Evolutionary conservation across 1,140 invertebrate species (phyloP).

Genomic region (Drosophila miranda): DNA sequence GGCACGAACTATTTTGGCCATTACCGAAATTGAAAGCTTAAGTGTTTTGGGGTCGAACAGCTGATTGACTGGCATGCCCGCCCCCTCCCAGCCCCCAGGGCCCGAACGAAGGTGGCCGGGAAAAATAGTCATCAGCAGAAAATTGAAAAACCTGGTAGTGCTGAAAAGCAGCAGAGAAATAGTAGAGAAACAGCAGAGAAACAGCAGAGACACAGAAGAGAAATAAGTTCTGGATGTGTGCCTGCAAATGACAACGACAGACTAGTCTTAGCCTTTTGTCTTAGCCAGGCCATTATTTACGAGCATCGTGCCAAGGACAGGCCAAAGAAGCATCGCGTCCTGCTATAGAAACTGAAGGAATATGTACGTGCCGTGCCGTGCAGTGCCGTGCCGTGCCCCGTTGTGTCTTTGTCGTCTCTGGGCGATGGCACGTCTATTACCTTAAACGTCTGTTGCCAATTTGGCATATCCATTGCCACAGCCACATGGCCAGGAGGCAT

Average conservation of each 20-base stretch:
- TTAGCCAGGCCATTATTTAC: slow-evolving; percentile 68
- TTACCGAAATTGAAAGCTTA: slow-evolving; percentile 35
- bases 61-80: slow-evolving; percentile 49
- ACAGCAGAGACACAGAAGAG: slow-evolving; percentile 16
- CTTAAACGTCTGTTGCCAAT: slow-evolving; percentile 55
- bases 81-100: not conserved
- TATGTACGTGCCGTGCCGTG: slow-evolving; percentile 42
- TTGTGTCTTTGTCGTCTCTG: slow-evolving; percentile 9
- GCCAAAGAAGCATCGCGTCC: slow-evolving; percentile 51
- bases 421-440: slow-evolving; percentile 37
- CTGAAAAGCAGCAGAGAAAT: slow-evolving; percentile 12
- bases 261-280: slow-evolving; percentile 46
- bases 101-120: slow-evolving; percentile 33
- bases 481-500: slow-evolving; percentile 7
- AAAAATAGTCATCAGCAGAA: slow-evolving; percentile 8
- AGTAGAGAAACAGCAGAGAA: slow-evolving; percentile 2
- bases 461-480: slow-evolving; percentile 21
- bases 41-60: slow-evolving; percentile 35
- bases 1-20: slow-evolving; percentile 14
- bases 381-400: slow-evolving; percentile 54
- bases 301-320: slow-evolving; percentile 51
- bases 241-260: slow-evolving; percentile 43
- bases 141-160: slow-evolving; percentile 16
- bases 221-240: slow-evolving; percentile 45
- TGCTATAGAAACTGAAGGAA: slow-evolving; percentile 44